phyloP scores from a whole-genome alignment of 2,113 vertebrate species.

The Delphinus delphis region DNA sequence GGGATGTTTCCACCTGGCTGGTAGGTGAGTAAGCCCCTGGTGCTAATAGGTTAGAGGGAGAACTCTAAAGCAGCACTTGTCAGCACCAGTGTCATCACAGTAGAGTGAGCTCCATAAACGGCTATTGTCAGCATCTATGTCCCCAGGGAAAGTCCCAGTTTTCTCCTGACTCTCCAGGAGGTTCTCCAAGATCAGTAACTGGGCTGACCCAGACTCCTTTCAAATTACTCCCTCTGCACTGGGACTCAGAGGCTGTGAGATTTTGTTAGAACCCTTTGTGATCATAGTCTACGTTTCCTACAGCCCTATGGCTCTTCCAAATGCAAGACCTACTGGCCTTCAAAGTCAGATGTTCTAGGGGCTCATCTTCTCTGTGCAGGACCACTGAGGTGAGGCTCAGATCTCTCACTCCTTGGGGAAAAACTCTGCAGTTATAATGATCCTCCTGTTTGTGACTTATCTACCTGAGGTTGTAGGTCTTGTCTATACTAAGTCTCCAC shows the following conservation, averaged over 20 bases:
- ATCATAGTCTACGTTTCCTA: background rate
- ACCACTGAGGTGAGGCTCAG: background rate
- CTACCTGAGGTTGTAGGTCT: background rate
- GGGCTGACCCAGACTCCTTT: background rate
- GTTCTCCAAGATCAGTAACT: background rate
- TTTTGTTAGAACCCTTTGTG: background rate
- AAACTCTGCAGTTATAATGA: fast-evolving
- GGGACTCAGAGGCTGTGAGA: fast-evolving
- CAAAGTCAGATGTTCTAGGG: background rate
- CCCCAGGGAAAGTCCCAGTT: no score
- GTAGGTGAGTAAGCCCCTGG: no score
- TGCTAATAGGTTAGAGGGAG: no score
- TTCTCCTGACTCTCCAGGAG: no score
- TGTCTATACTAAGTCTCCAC: fast-evolving
- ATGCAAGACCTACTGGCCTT: background rate
- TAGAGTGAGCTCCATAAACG: no score
- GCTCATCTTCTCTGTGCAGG: background rate
- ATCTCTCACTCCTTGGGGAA: background rate
- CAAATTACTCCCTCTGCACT: background rate
- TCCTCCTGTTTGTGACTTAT: background rate
- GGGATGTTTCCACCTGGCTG: no score
- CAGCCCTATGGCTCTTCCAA: background rate
- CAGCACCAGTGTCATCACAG: no score
- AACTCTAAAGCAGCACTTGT: no score
- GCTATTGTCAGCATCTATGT: no score